A percentile compares a stretch with the other conserved stretches of the same genome.
phyloP scores from a whole-genome alignment of 2,888 invertebrate genomes.

The Lissocephala sabroskyi region DNA sequence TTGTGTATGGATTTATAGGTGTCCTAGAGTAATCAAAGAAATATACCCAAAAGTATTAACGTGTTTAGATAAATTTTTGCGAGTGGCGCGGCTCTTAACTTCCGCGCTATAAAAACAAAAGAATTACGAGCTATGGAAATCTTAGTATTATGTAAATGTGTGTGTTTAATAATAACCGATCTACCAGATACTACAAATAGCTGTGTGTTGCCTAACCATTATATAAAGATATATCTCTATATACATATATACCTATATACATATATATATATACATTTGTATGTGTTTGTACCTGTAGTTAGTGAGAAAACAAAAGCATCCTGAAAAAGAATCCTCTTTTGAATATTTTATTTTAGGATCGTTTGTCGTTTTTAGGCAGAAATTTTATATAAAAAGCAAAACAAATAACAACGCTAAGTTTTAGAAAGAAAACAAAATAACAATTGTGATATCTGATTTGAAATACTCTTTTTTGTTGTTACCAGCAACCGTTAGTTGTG shows the following conservation, averaged over 20 bases:
- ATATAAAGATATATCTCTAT: conserved; percentile 25
- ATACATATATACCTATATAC: conserved; percentile 18
- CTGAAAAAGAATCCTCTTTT: background rate
- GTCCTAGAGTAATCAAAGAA: conserved; percentile 31
- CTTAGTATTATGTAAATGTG: background rate
- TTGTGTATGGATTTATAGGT: conserved; percentile 39
- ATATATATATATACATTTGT: conserved; percentile 44
- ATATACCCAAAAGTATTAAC: no score
- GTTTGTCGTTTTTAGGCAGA: no score
- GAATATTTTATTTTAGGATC: no score
- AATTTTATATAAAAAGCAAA: conserved; percentile 5
- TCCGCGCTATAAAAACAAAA: conserved; percentile 12
- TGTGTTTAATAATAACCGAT: no score
- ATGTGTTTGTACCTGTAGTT: conserved; percentile 63
- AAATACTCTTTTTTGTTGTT: conserved; percentile 29
- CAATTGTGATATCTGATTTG: conserved; percentile 63
- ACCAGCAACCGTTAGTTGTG: conserved; percentile 9
- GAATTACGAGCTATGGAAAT: conserved; percentile 1
- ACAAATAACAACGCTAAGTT: background rate
- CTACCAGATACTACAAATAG: no score
- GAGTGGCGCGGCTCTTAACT: no score
- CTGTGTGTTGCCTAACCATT: conserved; percentile 36
- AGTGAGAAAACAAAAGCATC: conserved; percentile 6
- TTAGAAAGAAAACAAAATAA: conserved; percentile 12
- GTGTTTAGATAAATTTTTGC: conserved; percentile 17